Conservation (phyloP, 2,888 invertebrate genomes). For the Liposcelis brunnea region DNA sequence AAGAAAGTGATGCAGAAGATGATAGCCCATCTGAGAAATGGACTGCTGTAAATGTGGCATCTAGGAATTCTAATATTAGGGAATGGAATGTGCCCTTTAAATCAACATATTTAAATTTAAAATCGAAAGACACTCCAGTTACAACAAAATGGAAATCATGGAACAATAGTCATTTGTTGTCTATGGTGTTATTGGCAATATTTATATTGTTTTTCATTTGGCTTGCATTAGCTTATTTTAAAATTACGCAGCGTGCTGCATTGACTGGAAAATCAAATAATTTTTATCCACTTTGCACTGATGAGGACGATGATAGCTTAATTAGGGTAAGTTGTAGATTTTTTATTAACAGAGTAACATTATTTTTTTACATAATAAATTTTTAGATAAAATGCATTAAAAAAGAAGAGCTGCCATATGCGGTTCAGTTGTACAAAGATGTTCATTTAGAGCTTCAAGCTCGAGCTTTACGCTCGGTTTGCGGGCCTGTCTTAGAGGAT, state of each 20-base stretch:
- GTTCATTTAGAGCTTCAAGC: background rate
- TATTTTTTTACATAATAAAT: background rate
- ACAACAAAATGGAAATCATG: no score
- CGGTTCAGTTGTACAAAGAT: slow-evolving; percentile 5
- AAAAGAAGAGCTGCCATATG: slow-evolving; percentile 3
- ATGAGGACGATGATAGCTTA: background rate
- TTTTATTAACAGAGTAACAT: background rate
- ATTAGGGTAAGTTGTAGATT: background rate
- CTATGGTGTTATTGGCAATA: slow-evolving; percentile 1
- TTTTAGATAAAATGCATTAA: slow-evolving; percentile 5
- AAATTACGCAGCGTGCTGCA: background rate
- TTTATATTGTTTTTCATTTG: slow-evolving; percentile 2
- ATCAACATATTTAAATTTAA: no score
- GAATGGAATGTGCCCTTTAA: no score
- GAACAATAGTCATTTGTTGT: no score
- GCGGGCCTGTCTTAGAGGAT: slow-evolving; percentile 5
- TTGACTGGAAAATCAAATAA: slow-evolving; percentile 3
- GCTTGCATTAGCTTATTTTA: background rate
- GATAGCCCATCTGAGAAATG: slow-evolving; percentile 8
- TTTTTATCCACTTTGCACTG: background rate
- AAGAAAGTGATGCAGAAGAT: slow-evolving; percentile 18
- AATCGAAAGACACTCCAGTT: no score
- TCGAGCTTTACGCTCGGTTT: slow-evolving; percentile 7
- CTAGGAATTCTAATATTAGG: no score
- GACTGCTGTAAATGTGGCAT: no score